phyloP scores from a whole-genome alignment of 1,140 invertebrate species.

The Drosophila orena region DNA sequence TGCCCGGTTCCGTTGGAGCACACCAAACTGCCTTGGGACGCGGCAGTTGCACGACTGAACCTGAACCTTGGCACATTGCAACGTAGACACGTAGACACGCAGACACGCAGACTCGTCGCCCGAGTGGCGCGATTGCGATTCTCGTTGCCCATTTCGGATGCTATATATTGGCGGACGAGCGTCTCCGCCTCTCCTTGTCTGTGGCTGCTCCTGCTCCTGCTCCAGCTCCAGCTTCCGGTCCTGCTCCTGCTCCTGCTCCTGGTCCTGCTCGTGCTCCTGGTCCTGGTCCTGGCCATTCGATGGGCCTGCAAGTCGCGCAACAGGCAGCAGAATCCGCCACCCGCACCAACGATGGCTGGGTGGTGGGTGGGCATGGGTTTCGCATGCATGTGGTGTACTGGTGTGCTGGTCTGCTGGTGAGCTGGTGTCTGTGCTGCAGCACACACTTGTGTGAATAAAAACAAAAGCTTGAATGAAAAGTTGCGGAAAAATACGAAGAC shows the following conservation, averaged over 20 bases:
- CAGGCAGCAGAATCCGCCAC: slow-evolving; percentile 24
- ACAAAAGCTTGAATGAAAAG: slow-evolving; percentile 45
- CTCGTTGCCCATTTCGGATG: slow-evolving; percentile 20
- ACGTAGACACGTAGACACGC: slow-evolving; percentile 77
- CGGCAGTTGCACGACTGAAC: slow-evolving; percentile 84
- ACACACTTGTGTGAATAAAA: slow-evolving; percentile 43
- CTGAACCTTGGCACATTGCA: slow-evolving; percentile 72
- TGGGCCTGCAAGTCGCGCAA: slow-evolving; percentile 43
- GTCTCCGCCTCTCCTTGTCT: neutral
- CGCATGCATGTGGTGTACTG: neutral
- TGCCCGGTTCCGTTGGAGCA: slow-evolving; percentile 36
- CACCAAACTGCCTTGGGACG: slow-evolving; percentile 80
- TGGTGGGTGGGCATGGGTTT: neutral
- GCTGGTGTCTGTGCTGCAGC: slow-evolving; percentile 9
- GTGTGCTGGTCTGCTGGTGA: slow-evolving; percentile 2
- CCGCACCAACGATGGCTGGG: slow-evolving; percentile 10
- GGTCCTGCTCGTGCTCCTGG: neutral
- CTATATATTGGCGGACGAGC: slow-evolving; percentile 6
- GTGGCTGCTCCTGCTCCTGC: too few species aligned
- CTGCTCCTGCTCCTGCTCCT: neutral
- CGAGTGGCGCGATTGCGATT: slow-evolving; percentile 25
- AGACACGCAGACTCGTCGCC: slow-evolving; percentile 71
- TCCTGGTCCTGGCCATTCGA: neutral
- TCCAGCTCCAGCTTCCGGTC: neutral
- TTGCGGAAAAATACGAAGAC: slow-evolving; percentile 58